These are phyloP conservation scores for Linurgus olivaceus DNA, from an alignment of 2,797 vertebrate species.

Conservation along the genomic window DNA sequence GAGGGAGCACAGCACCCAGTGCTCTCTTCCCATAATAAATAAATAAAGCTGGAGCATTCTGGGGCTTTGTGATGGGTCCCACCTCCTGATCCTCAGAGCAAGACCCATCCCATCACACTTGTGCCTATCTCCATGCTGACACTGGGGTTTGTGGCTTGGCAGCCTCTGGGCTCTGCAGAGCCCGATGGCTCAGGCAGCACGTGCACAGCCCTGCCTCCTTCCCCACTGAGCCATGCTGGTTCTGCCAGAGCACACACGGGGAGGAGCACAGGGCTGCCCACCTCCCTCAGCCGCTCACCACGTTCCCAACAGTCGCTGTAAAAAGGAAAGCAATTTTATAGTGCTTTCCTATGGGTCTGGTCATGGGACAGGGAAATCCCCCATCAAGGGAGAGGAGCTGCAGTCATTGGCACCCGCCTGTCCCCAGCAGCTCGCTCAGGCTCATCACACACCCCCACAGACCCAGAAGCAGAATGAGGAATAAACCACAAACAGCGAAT, in stretches of 20 bases:
- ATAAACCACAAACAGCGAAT: neutral
- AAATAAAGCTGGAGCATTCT: neutral
- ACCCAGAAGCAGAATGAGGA: neutral
- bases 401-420: neutral
- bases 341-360: fast-evolving
- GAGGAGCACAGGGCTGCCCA: neutral
- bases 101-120: neutral
- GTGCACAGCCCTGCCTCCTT: neutral
- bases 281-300: neutral
- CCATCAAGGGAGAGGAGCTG: neutral
- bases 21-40: neutral
- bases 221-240: fast-evolving
- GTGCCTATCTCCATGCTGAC: fast-evolving
- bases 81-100: neutral
- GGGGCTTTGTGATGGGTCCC: neutral
- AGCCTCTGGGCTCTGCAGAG: neutral
- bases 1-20: neutral
- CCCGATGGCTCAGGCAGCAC: fast-evolving
- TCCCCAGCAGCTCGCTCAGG: neutral
- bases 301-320: fast-evolving
- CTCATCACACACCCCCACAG: neutral
- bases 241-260: neutral
- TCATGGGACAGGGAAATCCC: neutral
- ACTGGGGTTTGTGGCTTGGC: neutral
- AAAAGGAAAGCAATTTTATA: neutral